phyloP scores from a whole-genome alignment of 1,140 invertebrate species.

The Nephila pilipes region DNA sequence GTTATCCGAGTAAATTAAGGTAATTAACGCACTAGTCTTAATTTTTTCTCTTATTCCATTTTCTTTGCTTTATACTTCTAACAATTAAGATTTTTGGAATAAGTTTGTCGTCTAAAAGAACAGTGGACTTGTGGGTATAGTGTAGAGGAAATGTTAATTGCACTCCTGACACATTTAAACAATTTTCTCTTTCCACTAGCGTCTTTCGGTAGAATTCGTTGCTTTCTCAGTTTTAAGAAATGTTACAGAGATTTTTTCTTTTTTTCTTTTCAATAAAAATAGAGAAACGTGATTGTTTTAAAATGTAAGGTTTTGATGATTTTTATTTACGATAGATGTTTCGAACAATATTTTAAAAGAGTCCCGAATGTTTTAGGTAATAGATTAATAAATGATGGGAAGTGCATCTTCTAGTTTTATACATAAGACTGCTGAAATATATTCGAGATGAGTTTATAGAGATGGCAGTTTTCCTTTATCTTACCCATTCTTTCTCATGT shows the following conservation, averaged over 20 bases:
- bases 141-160: background rate
- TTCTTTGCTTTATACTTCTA: background rate
- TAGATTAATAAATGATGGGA: no score
- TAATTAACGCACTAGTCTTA: background rate
- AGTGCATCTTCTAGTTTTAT: no score
- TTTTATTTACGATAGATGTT: no score
- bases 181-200: background rate
- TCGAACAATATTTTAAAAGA: no score
- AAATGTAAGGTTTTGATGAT: no score
- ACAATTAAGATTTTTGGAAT: background rate
- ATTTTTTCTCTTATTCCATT: background rate
- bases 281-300: background rate
- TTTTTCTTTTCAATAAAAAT: background rate
- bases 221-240: background rate
- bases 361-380: no score
- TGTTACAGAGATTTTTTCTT: background rate
- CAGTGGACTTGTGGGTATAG: background rate
- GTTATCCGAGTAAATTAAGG: slow-evolving; percentile 8
- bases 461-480: no score
- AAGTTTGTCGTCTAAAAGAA: background rate
- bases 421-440: no score
- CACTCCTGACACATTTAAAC: background rate
- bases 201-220: background rate
- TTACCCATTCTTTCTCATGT: no score
- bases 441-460: no score